A percentile compares a stretch with the other conserved stretches of the same genome.
Conservation (phyloP, 2,888 invertebrate genomes). For the Uropetala carovei region DNA sequence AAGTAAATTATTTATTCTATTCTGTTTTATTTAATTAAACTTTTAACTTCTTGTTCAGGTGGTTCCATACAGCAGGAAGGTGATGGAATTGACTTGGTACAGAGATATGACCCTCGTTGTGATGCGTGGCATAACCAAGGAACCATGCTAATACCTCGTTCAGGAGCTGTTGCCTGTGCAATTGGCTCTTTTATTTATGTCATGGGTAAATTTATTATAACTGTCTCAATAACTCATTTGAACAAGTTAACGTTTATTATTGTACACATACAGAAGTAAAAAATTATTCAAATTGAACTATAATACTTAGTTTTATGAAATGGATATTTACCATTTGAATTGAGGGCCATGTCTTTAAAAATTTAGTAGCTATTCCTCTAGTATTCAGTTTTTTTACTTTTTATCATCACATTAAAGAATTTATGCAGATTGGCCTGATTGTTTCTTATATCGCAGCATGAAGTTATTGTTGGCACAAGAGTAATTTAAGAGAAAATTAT, state of each 20-base stretch:
- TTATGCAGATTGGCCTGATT: background rate
- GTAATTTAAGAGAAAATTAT: no score
- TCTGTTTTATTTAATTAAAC: background rate
- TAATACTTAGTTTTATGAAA: no score
- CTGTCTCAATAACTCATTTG: background rate
- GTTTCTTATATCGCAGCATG: background rate
- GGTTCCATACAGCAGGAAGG: constrained; percentile 77
- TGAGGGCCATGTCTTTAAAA: no score
- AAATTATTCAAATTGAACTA: background rate
- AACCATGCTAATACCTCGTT: constrained; percentile 75
- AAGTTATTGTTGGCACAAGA: no score
- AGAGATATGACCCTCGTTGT: constrained; percentile 74
- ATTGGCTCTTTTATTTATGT: constrained; percentile 75
- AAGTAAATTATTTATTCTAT: no score
- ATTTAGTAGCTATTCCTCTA: no score
- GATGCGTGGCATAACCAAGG: constrained; percentile 75
- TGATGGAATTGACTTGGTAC: constrained; percentile 76
- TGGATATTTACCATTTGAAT: no score
- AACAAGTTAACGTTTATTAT: background rate
- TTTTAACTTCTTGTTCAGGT: constrained; percentile 71
- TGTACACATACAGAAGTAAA: background rate
- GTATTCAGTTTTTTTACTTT: no score
- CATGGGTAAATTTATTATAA: constrained; percentile 72
- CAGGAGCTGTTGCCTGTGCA: constrained; percentile 76
- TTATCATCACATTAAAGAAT: no score